Evolutionary conservation across 2,888 invertebrate genomes (phyloP).

Genomic region (Dasypogon diadema): DNA sequence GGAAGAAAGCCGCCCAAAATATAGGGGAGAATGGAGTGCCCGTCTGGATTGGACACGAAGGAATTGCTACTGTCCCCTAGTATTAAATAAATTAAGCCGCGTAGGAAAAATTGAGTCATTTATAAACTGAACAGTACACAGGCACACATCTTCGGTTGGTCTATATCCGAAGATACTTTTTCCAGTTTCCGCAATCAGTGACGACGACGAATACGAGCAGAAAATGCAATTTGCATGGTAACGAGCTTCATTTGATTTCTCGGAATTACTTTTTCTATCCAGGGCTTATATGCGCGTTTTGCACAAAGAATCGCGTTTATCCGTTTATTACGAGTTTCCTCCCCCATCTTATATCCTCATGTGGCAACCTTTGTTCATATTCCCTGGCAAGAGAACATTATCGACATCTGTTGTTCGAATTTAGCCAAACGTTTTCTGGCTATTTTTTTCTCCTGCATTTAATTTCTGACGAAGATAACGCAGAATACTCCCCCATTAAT

Average conservation of each 20-base stretch:
- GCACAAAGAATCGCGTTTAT: slow-evolving; percentile 39
- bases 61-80: neutral
- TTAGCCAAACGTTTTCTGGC: slow-evolving; percentile 49
- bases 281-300: neutral
- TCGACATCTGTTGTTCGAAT: slow-evolving; percentile 56
- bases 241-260: slow-evolving; percentile 38
- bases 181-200: slow-evolving; percentile 5
- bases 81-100: slow-evolving; percentile 6
- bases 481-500: slow-evolving; percentile 17
- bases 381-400: slow-evolving; percentile 47
- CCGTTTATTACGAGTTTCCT: neutral
- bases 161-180: neutral
- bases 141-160: too few relatives aligned
- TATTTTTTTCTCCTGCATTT: neutral
- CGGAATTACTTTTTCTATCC: slow-evolving; percentile 5
- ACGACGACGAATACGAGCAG: slow-evolving; percentile 1
- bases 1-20: neutral
- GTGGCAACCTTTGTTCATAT: too few relatives aligned
- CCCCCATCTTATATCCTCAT: slow-evolving; percentile 1
- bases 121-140: neutral
- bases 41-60: neutral
- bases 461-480: neutral
- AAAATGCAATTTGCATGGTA: slow-evolving; percentile 39
- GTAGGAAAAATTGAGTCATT: slow-evolving; percentile 13
- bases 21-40: neutral